Evolutionary conservation across 2,888 invertebrate genomes (phyloP), one percentile per base, ranked within the genome.

Genomic region (Cheiracanthium punctorium): DNA sequence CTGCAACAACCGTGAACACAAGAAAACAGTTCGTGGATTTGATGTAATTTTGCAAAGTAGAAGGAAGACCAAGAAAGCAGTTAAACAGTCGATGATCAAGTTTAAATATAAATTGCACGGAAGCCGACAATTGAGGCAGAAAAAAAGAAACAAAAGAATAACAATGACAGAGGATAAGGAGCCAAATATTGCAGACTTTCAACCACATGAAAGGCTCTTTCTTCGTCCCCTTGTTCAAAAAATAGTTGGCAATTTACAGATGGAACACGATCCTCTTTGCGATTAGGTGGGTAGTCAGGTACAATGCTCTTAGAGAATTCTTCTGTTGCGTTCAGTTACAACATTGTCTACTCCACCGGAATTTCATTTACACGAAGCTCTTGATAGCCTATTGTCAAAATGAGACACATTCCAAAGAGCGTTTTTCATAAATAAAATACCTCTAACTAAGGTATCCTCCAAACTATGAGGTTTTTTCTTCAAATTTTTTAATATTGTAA

Each of bases 241-340:
- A 65, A 75, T 58, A 75, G 64, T 33, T 24, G 37, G 32, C 65
- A 58, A 43, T 67, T 43, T 76, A 65, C 65, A 70, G 24, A 70
- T 70, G 70, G 37, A 76, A 76, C 43, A 67, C 43, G 76, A 76
- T 67, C 76, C 37, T 32, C 20, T 30, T 67, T 14, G 30, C 67
- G 67, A 43, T 29, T 76, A 32, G 37, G 24, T 67, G 43, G 76
- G 76, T 43, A 65, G 76, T 65, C 64, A 65, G 29, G 67, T n/a
- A 76, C 76, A 67, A 67, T 76, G 76, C 76, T 43, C 76, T 76
- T 29, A 41, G 58, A 76, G 67, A 76, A 65, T 76, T 24, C 41
- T 43, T 30, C 12, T n/a, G 32, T 7, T 30, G n/a, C 67, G 17
- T 43, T 76, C 41, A 76, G 64, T 28, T 43, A 65, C 37, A 76